Percentiles rank a stretch among this genome's conserved stretches.
Evolutionary conservation across 2,888 invertebrate species (phyloP).

Genomic region (Nymphalis c-album): DNA sequence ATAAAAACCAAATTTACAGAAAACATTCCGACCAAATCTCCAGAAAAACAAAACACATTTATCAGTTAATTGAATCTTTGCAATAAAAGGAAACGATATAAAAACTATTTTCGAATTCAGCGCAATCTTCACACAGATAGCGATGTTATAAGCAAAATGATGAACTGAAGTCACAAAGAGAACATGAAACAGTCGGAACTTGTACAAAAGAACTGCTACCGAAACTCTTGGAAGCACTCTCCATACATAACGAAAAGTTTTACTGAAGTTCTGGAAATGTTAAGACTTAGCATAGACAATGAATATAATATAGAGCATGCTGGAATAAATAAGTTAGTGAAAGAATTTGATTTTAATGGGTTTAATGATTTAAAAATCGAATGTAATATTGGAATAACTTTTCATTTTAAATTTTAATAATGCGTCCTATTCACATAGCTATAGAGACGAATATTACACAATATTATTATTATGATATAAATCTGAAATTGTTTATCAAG

Average conservation of each 20-base stretch:
- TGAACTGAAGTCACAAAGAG: constrained; percentile 9
- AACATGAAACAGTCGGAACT: constrained; percentile 7
- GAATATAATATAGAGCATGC: constrained; percentile 18
- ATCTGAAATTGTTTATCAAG: too few relatives aligned
- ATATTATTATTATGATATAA: too few relatives aligned
- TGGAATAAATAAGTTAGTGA: neutral
- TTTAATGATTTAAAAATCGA: too few relatives aligned
- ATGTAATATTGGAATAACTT: too few relatives aligned
- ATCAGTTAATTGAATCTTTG: neutral
- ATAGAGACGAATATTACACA: too few relatives aligned
- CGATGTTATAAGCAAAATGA: constrained; percentile 8
- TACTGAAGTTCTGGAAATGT: constrained; percentile 26
- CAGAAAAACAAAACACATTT: too few relatives aligned
- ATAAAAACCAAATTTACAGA: too few relatives aligned
- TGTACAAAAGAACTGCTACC: constrained; percentile 18
- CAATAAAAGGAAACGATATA: constrained; percentile 1
- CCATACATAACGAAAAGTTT: constrained; percentile 37
- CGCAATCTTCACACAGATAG: constrained; percentile 10
- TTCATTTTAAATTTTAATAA: too few relatives aligned
- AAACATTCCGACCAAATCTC: too few relatives aligned
- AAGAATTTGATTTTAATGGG: too few relatives aligned
- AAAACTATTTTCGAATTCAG: constrained; percentile 20
- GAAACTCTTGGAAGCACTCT: constrained; percentile 18
- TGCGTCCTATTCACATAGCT: too few relatives aligned
- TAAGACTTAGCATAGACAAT: constrained; percentile 19